Evolutionary conservation across 2,113 vertebrate genomes (phyloP).

Genomic region (Coturnix japonica): DNA sequence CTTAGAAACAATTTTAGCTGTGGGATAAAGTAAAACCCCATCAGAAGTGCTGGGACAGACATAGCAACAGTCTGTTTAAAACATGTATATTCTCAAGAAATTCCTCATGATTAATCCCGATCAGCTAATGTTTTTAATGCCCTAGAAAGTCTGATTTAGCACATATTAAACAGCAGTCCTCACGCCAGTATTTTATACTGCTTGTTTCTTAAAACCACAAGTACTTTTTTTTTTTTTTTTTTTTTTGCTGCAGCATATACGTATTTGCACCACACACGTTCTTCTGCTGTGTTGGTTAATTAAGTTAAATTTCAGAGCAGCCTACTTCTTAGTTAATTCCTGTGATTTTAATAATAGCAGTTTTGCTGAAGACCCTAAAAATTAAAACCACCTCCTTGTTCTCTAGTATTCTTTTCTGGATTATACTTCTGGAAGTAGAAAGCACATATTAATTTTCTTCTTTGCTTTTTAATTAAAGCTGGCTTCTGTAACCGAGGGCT

Average conservation of each 20-base stretch:
- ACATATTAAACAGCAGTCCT: not conserved
- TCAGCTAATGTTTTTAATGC: not conserved
- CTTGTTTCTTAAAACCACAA: not conserved
- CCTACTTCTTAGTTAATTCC: not conserved
- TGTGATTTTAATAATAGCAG: not conserved
- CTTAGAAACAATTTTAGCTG: not conserved
- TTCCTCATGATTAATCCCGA: not conserved
- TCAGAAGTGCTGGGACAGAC: not conserved
- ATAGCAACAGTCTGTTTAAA: not conserved
- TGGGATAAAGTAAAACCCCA: not conserved
- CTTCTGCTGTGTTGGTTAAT: not conserved
- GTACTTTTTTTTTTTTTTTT: not conserved
- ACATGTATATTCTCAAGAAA: not conserved
- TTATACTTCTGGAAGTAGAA: not conserved
- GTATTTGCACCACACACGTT: not conserved
- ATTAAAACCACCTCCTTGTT: not conserved
- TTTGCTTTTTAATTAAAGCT: not conserved
- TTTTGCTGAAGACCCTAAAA: not conserved
- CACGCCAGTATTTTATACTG: not conserved
- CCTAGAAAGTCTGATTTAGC: not conserved
- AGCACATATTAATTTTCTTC: not conserved
- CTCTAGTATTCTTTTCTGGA: fast-evolving
- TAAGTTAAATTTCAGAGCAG: not conserved
- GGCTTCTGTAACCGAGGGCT: not conserved
- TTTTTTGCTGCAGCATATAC: not conserved